Base-by-base conservation (phyloP, 2,888 invertebrate species). In the Hydropsyche betteni region DNA sequence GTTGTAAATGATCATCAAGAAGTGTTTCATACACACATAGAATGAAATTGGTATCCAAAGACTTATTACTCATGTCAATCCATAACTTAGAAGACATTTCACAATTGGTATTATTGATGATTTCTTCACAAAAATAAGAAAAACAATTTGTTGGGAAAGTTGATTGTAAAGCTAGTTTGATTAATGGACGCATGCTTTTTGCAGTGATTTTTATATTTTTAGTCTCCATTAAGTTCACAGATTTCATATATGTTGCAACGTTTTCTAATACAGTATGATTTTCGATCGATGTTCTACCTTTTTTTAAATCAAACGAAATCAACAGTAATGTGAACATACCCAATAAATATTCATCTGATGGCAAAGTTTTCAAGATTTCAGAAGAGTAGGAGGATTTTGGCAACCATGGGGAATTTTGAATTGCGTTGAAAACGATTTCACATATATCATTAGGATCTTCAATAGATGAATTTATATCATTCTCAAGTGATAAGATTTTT, bases 131-230 rank as follows among this genome's bases (percentile, higher is more conserved):
- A 76, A 90, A 88, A 79, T 88, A 86, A 53, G 89, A 85, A 81
- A 90, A 87, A 0, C 89, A 84, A 82, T 89, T 87, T 79, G 91
- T 84, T 0, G 90, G 85, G 78, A 91, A 87, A 78, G 84, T 85
- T 68, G 88, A 84, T 52, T 84, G 82, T 58, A 82, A 84, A 2
- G 88, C 84, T 12, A 82, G 79, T 78, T 81, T 83, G 44, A 86
- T 82, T 74, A 84, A 83, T 79, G 85, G 85, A 1, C 82, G 80
- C 79, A 87, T 82, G 4, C 84, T 82, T 50, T 82, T 80, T 16
- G 81, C 81, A 0, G 84, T 84, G 76, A 87, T 85, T 0, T 76
- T 70, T 69, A 83, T 80, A 1, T 80, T 81, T 12, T 34, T 36
- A 12, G 5, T 34, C 1, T n/a, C 6, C n/a, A 36, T 5, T 36